These are phyloP conservation scores for Itoplectis maculator DNA, from an alignment of 2,888 invertebrate species.

Conservation along the genomic window DNA sequence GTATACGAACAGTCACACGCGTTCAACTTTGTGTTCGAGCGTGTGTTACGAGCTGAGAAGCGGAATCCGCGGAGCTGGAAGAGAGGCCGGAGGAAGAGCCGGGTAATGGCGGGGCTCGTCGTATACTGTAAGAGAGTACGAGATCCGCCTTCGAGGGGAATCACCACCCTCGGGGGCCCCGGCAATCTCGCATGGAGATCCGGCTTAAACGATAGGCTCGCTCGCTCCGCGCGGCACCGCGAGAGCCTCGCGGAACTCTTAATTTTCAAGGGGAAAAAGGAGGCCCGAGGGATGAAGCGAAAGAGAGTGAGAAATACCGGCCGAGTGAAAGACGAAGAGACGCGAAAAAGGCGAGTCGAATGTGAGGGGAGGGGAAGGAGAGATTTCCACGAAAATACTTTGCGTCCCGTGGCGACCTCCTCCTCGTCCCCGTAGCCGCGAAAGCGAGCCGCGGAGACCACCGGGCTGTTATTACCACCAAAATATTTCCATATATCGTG, in stretches of 20 bases:
- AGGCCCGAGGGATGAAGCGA: slow-evolving; percentile 33
- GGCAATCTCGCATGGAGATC: slow-evolving; percentile 84
- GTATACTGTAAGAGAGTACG: slow-evolving; percentile 59
- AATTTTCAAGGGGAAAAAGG: slow-evolving; percentile 78
- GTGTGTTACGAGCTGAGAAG: slow-evolving; percentile 55
- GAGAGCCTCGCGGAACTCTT: slow-evolving; percentile 83
- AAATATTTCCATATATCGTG: slow-evolving; percentile 82
- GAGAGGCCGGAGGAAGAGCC: slow-evolving; percentile 37
- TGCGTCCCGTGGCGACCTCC: slow-evolving; percentile 72
- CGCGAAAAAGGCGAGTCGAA: background rate
- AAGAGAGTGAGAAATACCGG: slow-evolving; percentile 40
- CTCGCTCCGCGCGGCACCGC: slow-evolving; percentile 73
- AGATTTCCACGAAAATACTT: slow-evolving; percentile 83
- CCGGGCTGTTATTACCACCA: slow-evolving; percentile 77
- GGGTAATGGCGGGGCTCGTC: slow-evolving; percentile 65
- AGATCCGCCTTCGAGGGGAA: slow-evolving; percentile 69
- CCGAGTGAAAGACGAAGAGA: slow-evolving; percentile 27
- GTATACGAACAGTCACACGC: slow-evolving; percentile 40
- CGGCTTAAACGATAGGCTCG: slow-evolving; percentile 84
- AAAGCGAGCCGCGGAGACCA: slow-evolving; percentile 60
- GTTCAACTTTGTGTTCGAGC: slow-evolving; percentile 54
- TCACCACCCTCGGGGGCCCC: slow-evolving; percentile 76
- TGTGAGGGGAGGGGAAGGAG: slow-evolving; percentile 51
- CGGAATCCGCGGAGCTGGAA: slow-evolving; percentile 28
- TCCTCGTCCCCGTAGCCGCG: slow-evolving; percentile 64